Evolutionary conservation across 1,140 invertebrate genomes (phyloP).

Genomic region (Pseudomyrmex concolor): DNA sequence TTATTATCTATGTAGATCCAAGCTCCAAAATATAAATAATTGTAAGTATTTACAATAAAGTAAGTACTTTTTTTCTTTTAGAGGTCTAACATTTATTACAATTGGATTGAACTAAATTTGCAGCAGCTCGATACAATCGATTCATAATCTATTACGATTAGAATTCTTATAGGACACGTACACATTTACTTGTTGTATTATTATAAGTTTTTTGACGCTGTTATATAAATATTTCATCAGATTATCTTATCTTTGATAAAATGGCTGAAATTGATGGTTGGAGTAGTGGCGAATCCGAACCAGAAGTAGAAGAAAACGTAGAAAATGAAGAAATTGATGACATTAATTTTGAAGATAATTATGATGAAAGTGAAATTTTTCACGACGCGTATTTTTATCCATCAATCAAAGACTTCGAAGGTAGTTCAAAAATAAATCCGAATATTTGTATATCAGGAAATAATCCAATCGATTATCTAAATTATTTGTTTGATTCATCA

Average conservation of each 20-base stretch:
- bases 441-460: slow-evolving; percentile 52
- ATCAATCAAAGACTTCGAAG: slow-evolving; percentile 63
- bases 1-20: neutral
- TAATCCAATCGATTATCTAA: slow-evolving; percentile 50
- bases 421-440: slow-evolving; percentile 55
- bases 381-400: slow-evolving; percentile 53
- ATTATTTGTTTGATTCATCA: slow-evolving; percentile 54
- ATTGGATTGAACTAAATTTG: neutral
- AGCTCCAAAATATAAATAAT: neutral
- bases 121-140: no score
- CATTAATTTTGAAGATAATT: slow-evolving; percentile 50
- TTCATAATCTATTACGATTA: no score
- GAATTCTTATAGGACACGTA: no score
- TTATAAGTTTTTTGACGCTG: slow-evolving; percentile 3
- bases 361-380: slow-evolving; percentile 45
- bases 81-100: neutral
- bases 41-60: neutral
- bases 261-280: slow-evolving; percentile 54
- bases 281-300: slow-evolving; percentile 59
- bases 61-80: neutral
- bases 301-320: slow-evolving; percentile 22
- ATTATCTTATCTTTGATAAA: slow-evolving; percentile 37
- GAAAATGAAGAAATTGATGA: slow-evolving; percentile 52
- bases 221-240: slow-evolving; percentile 12
- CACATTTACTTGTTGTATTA: neutral